Conservation (phyloP, 1,140 invertebrate genomes). For the Atta colombica region DNA sequence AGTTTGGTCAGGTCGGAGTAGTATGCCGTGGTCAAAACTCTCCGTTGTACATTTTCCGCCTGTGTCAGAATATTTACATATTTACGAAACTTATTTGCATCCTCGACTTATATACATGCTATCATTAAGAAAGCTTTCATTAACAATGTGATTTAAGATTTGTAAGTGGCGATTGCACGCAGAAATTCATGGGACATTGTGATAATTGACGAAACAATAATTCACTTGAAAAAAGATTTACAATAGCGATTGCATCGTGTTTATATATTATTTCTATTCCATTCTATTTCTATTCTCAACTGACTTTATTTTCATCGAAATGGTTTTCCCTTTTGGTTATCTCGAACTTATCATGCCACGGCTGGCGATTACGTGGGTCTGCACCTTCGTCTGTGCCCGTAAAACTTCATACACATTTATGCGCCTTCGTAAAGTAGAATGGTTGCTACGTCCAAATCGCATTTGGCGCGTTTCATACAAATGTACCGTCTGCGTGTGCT, state of each 20-base stretch:
- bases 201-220: slow-evolving; percentile 40
- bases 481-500: slow-evolving; percentile 65
- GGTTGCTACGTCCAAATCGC: slow-evolving; percentile 45
- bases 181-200: slow-evolving; percentile 4
- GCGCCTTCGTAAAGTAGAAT: slow-evolving; percentile 42
- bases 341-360: slow-evolving; percentile 33
- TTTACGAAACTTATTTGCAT: slow-evolving; percentile 54
- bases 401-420: slow-evolving; percentile 53
- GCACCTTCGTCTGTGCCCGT: slow-evolving; percentile 43
- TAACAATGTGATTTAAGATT: slow-evolving; percentile 1
- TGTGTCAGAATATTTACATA: slow-evolving; percentile 56
- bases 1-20: background rate
- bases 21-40: slow-evolving; percentile 39
- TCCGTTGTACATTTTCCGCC: slow-evolving; percentile 3
- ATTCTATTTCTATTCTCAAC: background rate
- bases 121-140: slow-evolving; percentile 44
- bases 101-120: slow-evolving; percentile 4
- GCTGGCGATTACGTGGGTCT: slow-evolving; percentile 51
- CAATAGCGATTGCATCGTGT: background rate
- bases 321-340: slow-evolving; percentile 42
- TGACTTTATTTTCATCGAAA: slow-evolving; percentile 55
- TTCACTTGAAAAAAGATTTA: slow-evolving; percentile 14
- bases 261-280: background rate
- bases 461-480: slow-evolving; percentile 61
- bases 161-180: background rate